Base-by-base conservation (phyloP, 2,888 invertebrate genomes). In the Sinodicranocentrus sp. region DNA sequence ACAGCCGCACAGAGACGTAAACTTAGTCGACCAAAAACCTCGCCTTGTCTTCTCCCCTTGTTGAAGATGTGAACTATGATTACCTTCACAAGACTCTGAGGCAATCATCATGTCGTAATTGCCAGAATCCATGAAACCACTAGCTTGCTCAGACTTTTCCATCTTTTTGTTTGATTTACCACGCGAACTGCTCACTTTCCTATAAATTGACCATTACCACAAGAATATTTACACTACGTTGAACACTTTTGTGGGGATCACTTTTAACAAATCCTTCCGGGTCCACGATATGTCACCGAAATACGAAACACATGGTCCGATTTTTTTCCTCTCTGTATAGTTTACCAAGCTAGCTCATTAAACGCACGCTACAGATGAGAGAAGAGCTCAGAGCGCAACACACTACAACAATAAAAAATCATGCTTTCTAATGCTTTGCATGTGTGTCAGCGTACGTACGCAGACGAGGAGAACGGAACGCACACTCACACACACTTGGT, bases 301-400 rank as follows among this genome's bases (percentile, higher is more conserved):
- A 84, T 44, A 52, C 65, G 75, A 76, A 84, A 75, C 84, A 84
- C 84, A 84, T 84, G 84, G 78, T 43, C 61, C 39, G 67, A 68
- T 19, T 59, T 67, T 57, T 68, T 65, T 8, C 3, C 10, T 33
- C 26, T 21, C 33, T n/a, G n/a, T n/a, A n/a, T n/a, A n/a, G 17
- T 65, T 33, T 48, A 23, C 1, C 13, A 10, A 17, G 48, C 26
- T 52, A 28, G n/a, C 70, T 52, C 70, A 79, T 79, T 79, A 79
- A 79, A 79, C 68, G 43, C 6, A 43, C 28, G 21, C 28, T 25
- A 15, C 26, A 6, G 43, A 6, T n/a, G n/a, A n/a, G n/a, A n/a
- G n/a, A n/a, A n/a, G n/a, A n/a, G n/a, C n/a, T n/a, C 13, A 6
- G 39, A 39, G 8, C n/a, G n/a, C n/a, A n/a, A n/a, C n/a, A n/a